Base-by-base conservation (phyloP, 2,113 vertebrate species). In the Hystrix brachyura region DNA sequence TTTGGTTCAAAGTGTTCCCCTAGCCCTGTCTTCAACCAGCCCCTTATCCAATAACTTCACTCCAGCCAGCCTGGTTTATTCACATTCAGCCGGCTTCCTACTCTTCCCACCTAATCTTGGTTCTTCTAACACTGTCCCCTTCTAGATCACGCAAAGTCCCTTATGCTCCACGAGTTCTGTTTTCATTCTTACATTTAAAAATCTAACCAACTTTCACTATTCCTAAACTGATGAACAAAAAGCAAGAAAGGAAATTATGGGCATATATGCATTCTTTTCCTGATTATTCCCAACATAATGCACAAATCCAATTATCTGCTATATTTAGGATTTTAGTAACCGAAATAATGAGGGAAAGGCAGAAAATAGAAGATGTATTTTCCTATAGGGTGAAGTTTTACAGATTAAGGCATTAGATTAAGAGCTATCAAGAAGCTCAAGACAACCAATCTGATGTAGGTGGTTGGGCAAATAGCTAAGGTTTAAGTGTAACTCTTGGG, bases 361-460 rank as follows among this genome's bases (percentile, higher is more conserved):
- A 84, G 62, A 86, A 13, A 51, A 17, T 3, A 4, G 17, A 94
- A 94, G 65, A 82, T 12, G 12, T 2, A 11, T 57, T 93, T n/a
- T 87, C 89, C 87, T 51, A 7, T 43, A 84, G n/a, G 9, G n/a
- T 85, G 72, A 43, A 2, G 1, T 29, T 71, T 18, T 94, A 88
- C 15, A 60, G 46, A 59, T 27, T 83, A 90, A 97, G 48, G 64
- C 53, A 91, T 83, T 69, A 95, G 67, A 87, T 79, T 89, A 91
- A 93, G 51, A 2, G 29, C 51, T 53, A 48, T 25, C 81, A 95
- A 92, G 89, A 82, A 90, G 86, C 53, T 96, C 89, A 93, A 83
- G 64, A 83, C 74, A 84, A 51, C 59, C 78, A 94, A 78, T 72
- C 38, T 53, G 72, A 93, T 84, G 94, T 19, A 90, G 55, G 79